Evolutionary conservation across 2,888 invertebrate genomes (phyloP).

Genomic region (Liposcelis brunnea): DNA sequence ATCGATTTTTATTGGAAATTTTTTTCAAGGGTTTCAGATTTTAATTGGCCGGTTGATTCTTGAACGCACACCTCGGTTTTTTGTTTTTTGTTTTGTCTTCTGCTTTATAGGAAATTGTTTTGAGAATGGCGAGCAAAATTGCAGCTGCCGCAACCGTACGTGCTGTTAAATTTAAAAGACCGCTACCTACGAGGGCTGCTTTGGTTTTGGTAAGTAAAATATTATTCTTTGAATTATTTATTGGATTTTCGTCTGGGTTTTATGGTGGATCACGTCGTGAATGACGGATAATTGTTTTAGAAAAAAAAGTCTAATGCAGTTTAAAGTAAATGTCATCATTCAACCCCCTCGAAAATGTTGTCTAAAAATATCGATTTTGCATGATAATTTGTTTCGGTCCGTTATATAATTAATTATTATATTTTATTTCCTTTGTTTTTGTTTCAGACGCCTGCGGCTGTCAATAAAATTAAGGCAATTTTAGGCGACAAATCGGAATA

Average conservation of each 20-base stretch:
- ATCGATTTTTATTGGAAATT: no score
- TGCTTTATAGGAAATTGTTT: background rate
- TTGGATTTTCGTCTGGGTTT: background rate
- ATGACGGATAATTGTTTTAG: no score
- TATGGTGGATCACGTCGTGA: no score
- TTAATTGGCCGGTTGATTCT: no score
- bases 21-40: no score
- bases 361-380: slow-evolving; percentile 12
- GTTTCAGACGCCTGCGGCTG: slow-evolving; percentile 62
- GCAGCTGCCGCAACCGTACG: slow-evolving; percentile 78
- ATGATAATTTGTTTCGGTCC: slow-evolving; percentile 5
- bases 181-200: slow-evolving; percentile 70
- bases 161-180: slow-evolving; percentile 61
- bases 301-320: no score
- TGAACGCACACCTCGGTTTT: background rate
- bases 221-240: slow-evolving; percentile 1
- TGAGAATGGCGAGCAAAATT: slow-evolving; percentile 54
- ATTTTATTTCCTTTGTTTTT: no score
- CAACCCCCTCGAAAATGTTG: background rate
- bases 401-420: background rate
- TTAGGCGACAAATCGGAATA: slow-evolving; percentile 55
- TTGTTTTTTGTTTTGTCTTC: slow-evolving; percentile 1
- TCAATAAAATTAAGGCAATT: slow-evolving; percentile 66
- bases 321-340: slow-evolving; percentile 1
- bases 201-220: slow-evolving; percentile 42